Evolutionary conservation across 2,113 vertebrate genomes (phyloP).

Genomic region (Rhea pennata): DNA sequence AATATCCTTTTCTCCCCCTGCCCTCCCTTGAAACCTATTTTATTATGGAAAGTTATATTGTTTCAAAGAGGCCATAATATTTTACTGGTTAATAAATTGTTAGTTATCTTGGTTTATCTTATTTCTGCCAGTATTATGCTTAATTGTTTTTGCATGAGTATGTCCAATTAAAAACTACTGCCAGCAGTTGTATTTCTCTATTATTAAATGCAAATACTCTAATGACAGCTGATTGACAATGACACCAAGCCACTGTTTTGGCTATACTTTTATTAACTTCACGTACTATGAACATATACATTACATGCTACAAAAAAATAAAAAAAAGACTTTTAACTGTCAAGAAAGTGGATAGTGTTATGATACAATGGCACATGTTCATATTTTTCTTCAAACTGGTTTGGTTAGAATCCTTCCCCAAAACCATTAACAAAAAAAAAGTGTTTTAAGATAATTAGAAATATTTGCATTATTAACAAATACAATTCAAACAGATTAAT

Average conservation of each 20-base stretch:
- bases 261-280: slow-evolving; percentile 91
- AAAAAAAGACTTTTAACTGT: slow-evolving; percentile 80
- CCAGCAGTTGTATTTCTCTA: neutral
- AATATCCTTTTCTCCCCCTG: neutral
- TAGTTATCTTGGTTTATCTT: neutral
- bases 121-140: neutral
- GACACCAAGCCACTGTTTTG: slow-evolving; percentile 75
- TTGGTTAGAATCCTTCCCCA: slow-evolving; percentile 77
- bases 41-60: neutral
- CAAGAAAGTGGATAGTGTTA: slow-evolving; percentile 94
- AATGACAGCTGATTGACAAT: slow-evolving; percentile 49
- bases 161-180: neutral
- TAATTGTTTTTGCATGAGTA: neutral
- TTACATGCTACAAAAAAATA: slow-evolving; percentile 89
- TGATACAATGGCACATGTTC: slow-evolving; percentile 95
- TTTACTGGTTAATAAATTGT: neutral
- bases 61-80: neutral
- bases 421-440: slow-evolving; percentile 78
- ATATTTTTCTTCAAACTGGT: slow-evolving; percentile 82
- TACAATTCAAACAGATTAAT: slow-evolving; percentile 82
- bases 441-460: slow-evolving; percentile 82
- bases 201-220: slow-evolving; percentile 8
- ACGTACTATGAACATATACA: slow-evolving; percentile 91
- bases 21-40: neutral
- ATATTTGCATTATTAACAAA: slow-evolving; percentile 84